These are phyloP conservation scores for Hypotaenidia philippensis DNA, from an alignment of 2,797 vertebrate genomes.

Conservation along the genomic window DNA sequence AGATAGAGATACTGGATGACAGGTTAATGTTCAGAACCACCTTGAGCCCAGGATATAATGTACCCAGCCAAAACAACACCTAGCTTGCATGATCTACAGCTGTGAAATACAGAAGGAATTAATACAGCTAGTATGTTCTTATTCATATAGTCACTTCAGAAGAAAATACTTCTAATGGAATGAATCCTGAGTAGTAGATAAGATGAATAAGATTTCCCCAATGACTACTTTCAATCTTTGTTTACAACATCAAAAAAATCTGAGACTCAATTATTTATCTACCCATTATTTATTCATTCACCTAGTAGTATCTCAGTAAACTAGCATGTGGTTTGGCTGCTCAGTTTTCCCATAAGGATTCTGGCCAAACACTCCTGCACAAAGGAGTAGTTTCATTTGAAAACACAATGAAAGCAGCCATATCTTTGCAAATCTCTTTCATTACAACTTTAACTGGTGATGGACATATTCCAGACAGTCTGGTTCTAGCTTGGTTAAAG, in stretches of 20 bases:
- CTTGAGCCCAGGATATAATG: neutral
- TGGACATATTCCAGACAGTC: slow-evolving; percentile 2
- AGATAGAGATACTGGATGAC: neutral
- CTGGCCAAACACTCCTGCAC: slow-evolving; percentile 23
- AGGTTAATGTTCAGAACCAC: neutral
- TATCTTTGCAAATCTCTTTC: slow-evolving; percentile 42
- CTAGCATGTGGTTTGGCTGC: slow-evolving; percentile 42
- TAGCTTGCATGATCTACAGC: neutral
- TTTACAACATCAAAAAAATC: slow-evolving; percentile 39
- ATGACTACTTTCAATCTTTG: slow-evolving; percentile 37
- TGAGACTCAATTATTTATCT: slow-evolving; percentile 66
- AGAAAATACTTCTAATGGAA: slow-evolving; percentile 41
- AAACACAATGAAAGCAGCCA: neutral
- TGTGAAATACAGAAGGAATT: slow-evolving; percentile 9
- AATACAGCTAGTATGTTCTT: neutral
- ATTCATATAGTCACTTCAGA: slow-evolving; percentile 9
- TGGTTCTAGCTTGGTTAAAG: slow-evolving; percentile 15
- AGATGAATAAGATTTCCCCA: neutral
- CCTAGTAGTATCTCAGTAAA: slow-evolving; percentile 46
- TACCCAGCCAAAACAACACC: neutral
- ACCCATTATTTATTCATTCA: slow-evolving; percentile 66
- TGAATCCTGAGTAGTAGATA: neutral
- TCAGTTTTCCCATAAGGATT: slow-evolving; percentile 46
- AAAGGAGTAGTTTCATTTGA: slow-evolving; percentile 36
- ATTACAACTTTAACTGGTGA: neutral